Evolutionary conservation across 2,113 vertebrate genomes (phyloP).

Genomic region (Columbina picui): DNA sequence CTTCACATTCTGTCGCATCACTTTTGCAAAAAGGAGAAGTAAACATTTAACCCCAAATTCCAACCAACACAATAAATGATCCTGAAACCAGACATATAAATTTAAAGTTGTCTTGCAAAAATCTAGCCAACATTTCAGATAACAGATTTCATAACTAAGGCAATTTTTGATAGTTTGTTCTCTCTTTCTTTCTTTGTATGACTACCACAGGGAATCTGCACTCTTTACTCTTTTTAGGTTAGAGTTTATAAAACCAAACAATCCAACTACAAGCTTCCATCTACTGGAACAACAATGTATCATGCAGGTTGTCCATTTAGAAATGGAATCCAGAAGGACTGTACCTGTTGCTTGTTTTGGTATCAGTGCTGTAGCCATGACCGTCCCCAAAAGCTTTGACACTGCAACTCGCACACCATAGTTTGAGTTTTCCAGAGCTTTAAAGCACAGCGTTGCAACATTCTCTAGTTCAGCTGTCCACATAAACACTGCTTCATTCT

Average conservation of each 20-base stretch:
- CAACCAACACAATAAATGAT: background rate
- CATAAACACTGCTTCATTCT: slow-evolving; percentile 98
- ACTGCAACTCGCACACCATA: slow-evolving; percentile 96
- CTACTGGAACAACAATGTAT: background rate
- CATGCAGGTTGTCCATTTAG: accelerated
- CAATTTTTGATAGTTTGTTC: background rate
- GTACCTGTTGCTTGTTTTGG: slow-evolving; percentile 96
- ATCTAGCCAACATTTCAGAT: background rate
- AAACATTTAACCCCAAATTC: background rate
- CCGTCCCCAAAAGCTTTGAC: slow-evolving; percentile 92
- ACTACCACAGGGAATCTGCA: background rate
- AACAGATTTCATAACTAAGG: background rate
- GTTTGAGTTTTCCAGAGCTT: slow-evolving; percentile 96
- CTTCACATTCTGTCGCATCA: slow-evolving; percentile 98
- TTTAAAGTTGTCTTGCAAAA: background rate
- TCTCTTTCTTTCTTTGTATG: background rate
- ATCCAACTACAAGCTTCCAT: background rate
- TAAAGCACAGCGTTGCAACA: slow-evolving; percentile 93
- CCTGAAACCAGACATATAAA: background rate
- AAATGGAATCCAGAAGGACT: background rate
- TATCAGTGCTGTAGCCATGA: slow-evolving; percentile 96
- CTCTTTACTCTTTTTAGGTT: background rate
- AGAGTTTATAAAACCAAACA: background rate
- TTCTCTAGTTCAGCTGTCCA: slow-evolving; percentile 98
- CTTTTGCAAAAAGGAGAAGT: slow-evolving; percentile 69